Conservation (phyloP, 1,140 invertebrate species). For the Drosophila novamexicana region DNA sequence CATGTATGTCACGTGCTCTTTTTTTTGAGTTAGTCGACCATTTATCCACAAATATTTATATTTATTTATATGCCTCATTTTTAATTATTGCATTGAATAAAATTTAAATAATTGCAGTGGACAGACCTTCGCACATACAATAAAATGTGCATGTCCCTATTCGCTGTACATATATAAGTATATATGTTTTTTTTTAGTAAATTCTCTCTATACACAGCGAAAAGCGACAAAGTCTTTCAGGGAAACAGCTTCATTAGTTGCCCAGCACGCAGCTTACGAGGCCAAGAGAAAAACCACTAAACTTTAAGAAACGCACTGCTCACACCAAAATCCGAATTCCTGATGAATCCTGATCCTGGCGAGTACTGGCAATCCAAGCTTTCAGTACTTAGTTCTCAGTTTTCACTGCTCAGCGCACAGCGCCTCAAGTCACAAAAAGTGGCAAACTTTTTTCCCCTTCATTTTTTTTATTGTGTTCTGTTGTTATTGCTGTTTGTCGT, state of each 20-base stretch:
- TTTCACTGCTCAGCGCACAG: slow-evolving; percentile 36
- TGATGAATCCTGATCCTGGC: slow-evolving; percentile 19
- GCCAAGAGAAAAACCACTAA: slow-evolving; percentile 55
- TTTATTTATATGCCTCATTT: slow-evolving; percentile 35
- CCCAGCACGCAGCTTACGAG: slow-evolving; percentile 59
- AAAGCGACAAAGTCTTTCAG: slow-evolving; percentile 14
- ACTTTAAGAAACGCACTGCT: slow-evolving; percentile 73
- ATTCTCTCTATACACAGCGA: not conserved
- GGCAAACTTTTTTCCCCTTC: slow-evolving; percentile 65
- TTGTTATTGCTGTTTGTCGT: slow-evolving; percentile 49
- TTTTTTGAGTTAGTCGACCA: slow-evolving; percentile 34
- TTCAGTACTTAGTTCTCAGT: slow-evolving; percentile 2
- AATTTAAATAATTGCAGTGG: slow-evolving; percentile 13
- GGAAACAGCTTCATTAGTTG: slow-evolving; percentile 73
- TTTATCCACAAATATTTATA: slow-evolving; percentile 56
- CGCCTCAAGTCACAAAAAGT: slow-evolving; percentile 64
- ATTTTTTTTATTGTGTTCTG: slow-evolving; percentile 34
- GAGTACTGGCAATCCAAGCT: slow-evolving; percentile 14
- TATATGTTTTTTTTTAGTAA: too few species aligned
- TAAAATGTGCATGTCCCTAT: too few species aligned
- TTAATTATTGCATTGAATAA: slow-evolving; percentile 51
- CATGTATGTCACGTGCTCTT: slow-evolving; percentile 25
- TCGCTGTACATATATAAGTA: too few species aligned
- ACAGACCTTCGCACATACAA: not conserved
- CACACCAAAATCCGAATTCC: slow-evolving; percentile 15